Base-by-base conservation (phyloP, 2,113 vertebrate species). In the Falcunculus frontatus region DNA sequence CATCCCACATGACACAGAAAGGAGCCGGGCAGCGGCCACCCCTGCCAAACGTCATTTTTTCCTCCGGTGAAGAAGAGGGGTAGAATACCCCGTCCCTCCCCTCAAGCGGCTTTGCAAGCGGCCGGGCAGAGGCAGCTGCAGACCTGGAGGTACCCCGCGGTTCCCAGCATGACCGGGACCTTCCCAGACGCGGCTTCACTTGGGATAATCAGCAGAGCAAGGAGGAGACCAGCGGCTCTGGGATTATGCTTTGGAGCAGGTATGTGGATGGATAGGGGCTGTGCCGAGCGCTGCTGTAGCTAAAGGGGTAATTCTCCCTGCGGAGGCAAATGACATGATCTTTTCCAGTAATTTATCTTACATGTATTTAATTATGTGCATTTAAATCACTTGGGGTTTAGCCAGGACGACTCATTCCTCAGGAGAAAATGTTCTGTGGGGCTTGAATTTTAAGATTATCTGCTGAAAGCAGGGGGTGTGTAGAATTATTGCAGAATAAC, bases 1-100 rank as follows among this genome's bases (percentile, higher is more conserved):
- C 94, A n/a, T 93, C 93, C 96, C 97, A 76, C 97, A 94, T 96
- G 97, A 97, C 95, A 92, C 93, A 27, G 87, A 91, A 52, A 74
- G 94, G 46, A 69, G 79, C 53, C 7, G 93, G 60, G 76, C 67
- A 35, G 83, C 86, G 64, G 82, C 90, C 94, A 41, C n/a, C 85
- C 70, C 88, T 70, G 90, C 44, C 20, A 35, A 81, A 68, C 96
- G 95, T 95, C 97, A 94, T 97, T 68, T 69, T 70, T 18, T 0
- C 78, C 93, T 93, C 64, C 70, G 11, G 42, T 75, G 72, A 85
- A 87, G 93, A 56, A 89, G 84, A 74, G 62, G 35, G 65, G 56
- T 25, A 52, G 44, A 16, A n/a, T 0, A 46, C 0, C 39, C 78
- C 62, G 11, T 32, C 6, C 33, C 23, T 30, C 25, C 57, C 41